phyloP scores from a whole-genome alignment of 2,888 invertebrate species.

The Tipula helvola region DNA sequence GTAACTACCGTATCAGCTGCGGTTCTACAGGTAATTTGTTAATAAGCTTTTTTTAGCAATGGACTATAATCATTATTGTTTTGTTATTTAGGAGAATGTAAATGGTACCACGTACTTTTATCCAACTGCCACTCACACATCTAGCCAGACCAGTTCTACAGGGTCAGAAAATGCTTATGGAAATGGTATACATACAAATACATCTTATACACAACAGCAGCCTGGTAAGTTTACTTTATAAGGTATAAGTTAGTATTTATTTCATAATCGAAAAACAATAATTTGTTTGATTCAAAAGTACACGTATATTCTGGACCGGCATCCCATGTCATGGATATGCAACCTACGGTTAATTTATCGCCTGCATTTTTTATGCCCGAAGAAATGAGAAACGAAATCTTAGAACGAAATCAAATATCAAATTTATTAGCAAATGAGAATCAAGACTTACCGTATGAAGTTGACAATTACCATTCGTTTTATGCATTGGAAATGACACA shows the following conservation, averaged over 20 bases:
- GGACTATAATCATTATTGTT: not conserved
- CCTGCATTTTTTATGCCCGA: slow-evolving; percentile 75
- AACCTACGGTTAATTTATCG: slow-evolving; percentile 35
- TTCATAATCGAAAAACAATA: not conserved
- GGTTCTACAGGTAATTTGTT: slow-evolving; percentile 31
- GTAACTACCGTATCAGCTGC: slow-evolving; percentile 28
- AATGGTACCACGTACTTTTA: slow-evolving; percentile 95
- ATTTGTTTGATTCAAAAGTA: not conserved
- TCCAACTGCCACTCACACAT: slow-evolving; percentile 45
- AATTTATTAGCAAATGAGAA: slow-evolving; percentile 55
- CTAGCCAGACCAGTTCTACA: slow-evolving; percentile 31
- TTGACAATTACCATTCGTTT: slow-evolving; percentile 83
- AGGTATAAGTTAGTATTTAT: not conserved
- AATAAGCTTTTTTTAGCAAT: not conserved
- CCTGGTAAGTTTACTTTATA: slow-evolving; percentile 18
- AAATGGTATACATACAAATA: slow-evolving; percentile 9
- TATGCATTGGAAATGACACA: slow-evolving; percentile 65
- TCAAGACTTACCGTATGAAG: slow-evolving; percentile 69
- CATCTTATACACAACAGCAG: slow-evolving; percentile 21
- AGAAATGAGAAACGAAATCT: slow-evolving; percentile 48
- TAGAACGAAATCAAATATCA: slow-evolving; percentile 35
- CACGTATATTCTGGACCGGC: slow-evolving; percentile 36
- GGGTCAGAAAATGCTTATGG: slow-evolving; percentile 28
- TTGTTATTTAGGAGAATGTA: slow-evolving; percentile 61
- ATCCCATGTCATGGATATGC: slow-evolving; percentile 34